Conservation (phyloP, 2,113 vertebrate species). For the Lepidothrix coronata region DNA sequence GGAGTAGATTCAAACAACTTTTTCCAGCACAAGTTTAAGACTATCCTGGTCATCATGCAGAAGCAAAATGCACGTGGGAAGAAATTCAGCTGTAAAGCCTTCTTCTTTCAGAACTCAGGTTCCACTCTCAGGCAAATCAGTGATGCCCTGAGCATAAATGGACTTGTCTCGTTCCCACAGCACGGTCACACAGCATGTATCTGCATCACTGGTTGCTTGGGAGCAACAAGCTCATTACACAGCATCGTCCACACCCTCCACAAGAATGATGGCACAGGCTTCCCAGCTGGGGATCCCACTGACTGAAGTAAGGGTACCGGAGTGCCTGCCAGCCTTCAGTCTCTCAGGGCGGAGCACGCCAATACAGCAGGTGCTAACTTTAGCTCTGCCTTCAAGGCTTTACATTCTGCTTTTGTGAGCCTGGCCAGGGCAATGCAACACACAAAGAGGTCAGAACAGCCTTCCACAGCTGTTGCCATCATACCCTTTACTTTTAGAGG, state of each 20-base stretch:
- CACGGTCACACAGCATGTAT: constrained; percentile 25
- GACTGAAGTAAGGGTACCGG: constrained; percentile 2
- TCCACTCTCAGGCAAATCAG: constrained; percentile 60
- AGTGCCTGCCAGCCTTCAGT: constrained; percentile 34
- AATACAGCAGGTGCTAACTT: constrained; percentile 39
- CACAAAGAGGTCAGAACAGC: neutral
- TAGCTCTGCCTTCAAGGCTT: constrained; percentile 2
- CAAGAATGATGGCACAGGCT: constrained; percentile 60
- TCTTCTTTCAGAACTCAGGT: constrained; percentile 51
- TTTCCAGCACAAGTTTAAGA: constrained; percentile 41
- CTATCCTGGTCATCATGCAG: neutral
- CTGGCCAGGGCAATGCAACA: neutral
- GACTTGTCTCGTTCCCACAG: constrained; percentile 25
- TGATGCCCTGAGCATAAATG: constrained; percentile 44
- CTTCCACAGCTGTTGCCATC: neutral
- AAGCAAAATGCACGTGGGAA: constrained; percentile 18
- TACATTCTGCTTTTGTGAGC: neutral
- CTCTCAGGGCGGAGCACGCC: neutral
- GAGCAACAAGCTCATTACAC: constrained; percentile 64
- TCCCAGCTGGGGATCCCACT: constrained; percentile 53
- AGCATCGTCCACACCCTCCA: constrained; percentile 40
- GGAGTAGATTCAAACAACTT: neutral
- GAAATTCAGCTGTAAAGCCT: neutral
- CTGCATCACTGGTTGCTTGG: constrained; percentile 70
- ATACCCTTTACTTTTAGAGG: neutral